phyloP scores from a whole-genome alignment of 2,113 vertebrate species.

The Crocuta crocuta region DNA sequence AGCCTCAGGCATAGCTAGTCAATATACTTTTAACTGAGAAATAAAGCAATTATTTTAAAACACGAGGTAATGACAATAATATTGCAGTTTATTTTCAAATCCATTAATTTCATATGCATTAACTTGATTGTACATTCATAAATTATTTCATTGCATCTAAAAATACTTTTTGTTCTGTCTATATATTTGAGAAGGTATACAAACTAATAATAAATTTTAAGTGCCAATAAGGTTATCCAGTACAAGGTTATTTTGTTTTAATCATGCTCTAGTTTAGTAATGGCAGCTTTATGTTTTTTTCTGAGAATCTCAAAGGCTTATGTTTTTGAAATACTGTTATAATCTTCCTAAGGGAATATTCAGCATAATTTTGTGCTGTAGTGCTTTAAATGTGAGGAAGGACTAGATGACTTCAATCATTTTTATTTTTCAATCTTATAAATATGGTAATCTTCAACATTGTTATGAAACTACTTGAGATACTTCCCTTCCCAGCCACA shows the following conservation, averaged over 20 bases:
- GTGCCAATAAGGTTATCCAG: not conserved
- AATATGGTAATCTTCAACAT: not conserved
- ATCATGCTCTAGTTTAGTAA: not conserved
- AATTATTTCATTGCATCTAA: not conserved
- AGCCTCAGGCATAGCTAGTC: not conserved
- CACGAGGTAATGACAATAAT: not conserved
- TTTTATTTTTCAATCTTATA: not conserved
- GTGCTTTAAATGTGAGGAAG: conserved; percentile 26
- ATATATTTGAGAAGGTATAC: not conserved
- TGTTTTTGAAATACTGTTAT: not conserved
- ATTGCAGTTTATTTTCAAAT: conserved; percentile 7
- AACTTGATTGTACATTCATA: not conserved
- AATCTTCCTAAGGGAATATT: not conserved
- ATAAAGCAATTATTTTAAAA: conserved; percentile 48
- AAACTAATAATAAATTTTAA: conserved; percentile 7
- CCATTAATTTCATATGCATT: not conserved
- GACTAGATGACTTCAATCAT: not conserved
- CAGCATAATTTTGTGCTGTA: not conserved
- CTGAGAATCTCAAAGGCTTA: not conserved
- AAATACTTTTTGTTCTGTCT: not conserved
- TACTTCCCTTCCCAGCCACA: not conserved
- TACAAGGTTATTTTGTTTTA: not conserved
- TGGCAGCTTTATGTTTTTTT: not conserved
- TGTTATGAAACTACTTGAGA: not conserved
- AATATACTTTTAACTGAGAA: not conserved